Conservation (phyloP, 2,888 invertebrate species). For the Sinohyriopsis cumingii region DNA sequence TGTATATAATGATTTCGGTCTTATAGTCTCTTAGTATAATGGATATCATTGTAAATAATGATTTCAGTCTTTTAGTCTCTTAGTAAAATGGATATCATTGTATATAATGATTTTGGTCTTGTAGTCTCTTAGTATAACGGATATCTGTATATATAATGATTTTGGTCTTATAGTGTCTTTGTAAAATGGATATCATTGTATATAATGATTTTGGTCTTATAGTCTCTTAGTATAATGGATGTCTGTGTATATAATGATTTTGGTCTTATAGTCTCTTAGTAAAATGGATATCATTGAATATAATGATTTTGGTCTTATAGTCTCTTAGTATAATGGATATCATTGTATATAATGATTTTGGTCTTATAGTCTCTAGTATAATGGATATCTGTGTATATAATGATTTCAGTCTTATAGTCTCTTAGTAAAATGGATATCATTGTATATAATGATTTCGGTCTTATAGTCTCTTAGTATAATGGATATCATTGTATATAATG, state of each 20-base stretch:
- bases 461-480: too few species aligned
- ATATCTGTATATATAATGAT: constrained; percentile 38
- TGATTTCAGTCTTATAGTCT: too few species aligned
- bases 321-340: constrained; percentile 9
- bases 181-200: constrained; percentile 39
- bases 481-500: constrained; percentile 40
- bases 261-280: too few species aligned
- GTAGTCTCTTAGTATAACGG: too few species aligned
- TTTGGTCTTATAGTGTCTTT: too few species aligned
- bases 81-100: constrained; percentile 39
- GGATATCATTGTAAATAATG: constrained; percentile 39
- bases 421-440: constrained; percentile 38
- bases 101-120: too few species aligned
- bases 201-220: too few species aligned
- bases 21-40: too few species aligned
- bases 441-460: not conserved
- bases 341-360: constrained; percentile 30
- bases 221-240: not conserved
- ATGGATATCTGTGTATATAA: constrained; percentile 39
- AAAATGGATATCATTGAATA: constrained; percentile 38
- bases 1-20: not conserved
- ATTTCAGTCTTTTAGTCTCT: too few species aligned
- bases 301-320: too few species aligned
- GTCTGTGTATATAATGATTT: constrained; percentile 35
- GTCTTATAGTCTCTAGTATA: too few species aligned